These are phyloP conservation scores for Palythoa grandiflora DNA, from an alignment of 92 coral and sea anemone genomes.

Conservation along the genomic window DNA sequence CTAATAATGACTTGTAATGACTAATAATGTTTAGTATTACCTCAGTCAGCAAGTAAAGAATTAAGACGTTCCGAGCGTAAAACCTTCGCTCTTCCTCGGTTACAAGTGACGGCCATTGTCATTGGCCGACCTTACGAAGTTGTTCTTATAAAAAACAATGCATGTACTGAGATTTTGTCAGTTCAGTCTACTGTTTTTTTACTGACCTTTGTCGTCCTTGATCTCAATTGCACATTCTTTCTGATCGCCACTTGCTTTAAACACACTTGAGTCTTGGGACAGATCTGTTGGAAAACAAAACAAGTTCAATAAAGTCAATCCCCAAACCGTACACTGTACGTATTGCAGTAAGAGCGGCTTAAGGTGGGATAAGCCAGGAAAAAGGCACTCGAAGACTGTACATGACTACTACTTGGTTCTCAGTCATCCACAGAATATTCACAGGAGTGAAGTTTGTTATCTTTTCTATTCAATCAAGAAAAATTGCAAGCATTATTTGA, in stretches of 20 bases:
- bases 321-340: not conserved
- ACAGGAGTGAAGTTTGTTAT: too few species aligned
- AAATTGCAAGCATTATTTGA: too few species aligned
- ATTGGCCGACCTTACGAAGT: not conserved
- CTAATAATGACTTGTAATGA: not conserved
- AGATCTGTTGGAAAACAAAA: not conserved
- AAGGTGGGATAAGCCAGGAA: not conserved
- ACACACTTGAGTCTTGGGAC: conserved; percentile 68
- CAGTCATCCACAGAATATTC: too few species aligned
- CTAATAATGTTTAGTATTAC: too few species aligned
- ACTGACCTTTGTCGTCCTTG: conserved; percentile 85
- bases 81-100: too few species aligned
- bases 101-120: too few species aligned
- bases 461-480: too few species aligned
- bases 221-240: conserved; percentile 75
- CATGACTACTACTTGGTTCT: too few species aligned
- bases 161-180: not conserved
- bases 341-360: not conserved
- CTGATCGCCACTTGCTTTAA: conserved; percentile 83
- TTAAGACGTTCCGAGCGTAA: too few species aligned
- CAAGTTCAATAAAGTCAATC: not conserved
- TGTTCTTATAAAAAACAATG: not conserved
- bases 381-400: too few species aligned
- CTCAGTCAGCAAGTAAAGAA: too few species aligned
- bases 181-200: not conserved